Conservation (phyloP, 1,140 invertebrate species). For the Microvelia longipes region DNA sequence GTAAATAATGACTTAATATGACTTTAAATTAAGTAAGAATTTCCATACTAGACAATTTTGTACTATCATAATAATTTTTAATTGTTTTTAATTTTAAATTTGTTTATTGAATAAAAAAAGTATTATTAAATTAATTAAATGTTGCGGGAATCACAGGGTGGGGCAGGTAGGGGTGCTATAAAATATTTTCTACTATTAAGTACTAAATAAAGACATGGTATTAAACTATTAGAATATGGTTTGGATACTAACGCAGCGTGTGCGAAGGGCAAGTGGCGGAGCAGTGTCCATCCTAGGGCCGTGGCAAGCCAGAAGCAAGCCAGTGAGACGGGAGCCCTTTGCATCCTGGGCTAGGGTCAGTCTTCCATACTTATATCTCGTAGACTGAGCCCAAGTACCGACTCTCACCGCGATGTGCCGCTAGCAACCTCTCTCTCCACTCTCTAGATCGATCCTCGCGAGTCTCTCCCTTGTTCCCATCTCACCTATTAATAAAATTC, state of each 20-base stretch:
- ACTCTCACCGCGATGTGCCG: not conserved
- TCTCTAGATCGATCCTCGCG: not conserved
- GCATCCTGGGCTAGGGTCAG: not conserved
- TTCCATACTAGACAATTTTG: no score
- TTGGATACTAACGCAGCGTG: not conserved
- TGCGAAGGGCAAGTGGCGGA: not conserved
- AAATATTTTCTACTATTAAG: not conserved
- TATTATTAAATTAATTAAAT: no score
- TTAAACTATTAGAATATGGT: no score
- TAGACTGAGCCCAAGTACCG: not conserved
- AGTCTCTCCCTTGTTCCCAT: not conserved
- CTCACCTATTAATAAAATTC: not conserved
- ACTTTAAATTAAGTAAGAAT: no score
- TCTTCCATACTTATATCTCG: not conserved
- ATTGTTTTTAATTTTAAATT: no score
- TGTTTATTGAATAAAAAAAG: no score
- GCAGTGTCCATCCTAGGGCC: not conserved
- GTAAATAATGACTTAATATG: no score
- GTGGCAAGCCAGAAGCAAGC: not conserved
- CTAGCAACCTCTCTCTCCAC: not conserved
- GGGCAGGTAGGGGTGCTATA: not conserved
- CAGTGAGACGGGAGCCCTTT: not conserved
- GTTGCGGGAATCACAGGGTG: no score
- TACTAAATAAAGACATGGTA: not conserved
- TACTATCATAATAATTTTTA: no score